Evolutionary conservation across 2,113 vertebrate species (phyloP), one percentile per base, ranked within the genome.

Genomic region (Zosterops hypoxanthus): DNA sequence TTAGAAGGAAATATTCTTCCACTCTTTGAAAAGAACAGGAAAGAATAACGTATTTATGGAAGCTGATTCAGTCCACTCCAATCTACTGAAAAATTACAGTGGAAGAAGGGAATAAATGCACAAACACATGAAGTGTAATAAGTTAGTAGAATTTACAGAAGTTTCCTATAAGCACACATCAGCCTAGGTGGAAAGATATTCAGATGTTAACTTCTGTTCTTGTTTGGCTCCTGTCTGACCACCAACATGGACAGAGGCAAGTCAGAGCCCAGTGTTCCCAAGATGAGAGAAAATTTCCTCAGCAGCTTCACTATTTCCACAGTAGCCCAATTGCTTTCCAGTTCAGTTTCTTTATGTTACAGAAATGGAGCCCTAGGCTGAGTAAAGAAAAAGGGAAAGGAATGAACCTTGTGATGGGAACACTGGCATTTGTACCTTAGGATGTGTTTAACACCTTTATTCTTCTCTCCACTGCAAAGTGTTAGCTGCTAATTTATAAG

Each of bases 221-320:
- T 63, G 7, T 36, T 41, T 65, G 39, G 2, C 39, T 80, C 8
- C 24, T 55, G 7, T 8, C 26, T 72, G 55, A 25, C 9, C 49
- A 59, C 59, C 24, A 57, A 16, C 23, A 57, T 0, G 0, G 8
- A 60, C 29, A 59, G 29, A 66, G 21, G 29, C 14, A 59, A 59
- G 75, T 46, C 17, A 88, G n/a, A 69, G 8, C 6, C 7, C n/a
- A 4, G 25, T 22, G 20, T 49, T 72, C 15, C 21, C n/a, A 75
- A 63, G 33, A 10, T 50, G 42, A 31, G 24, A 39, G 17, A 33
- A 95, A 76, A 83, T 47, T 34, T 86, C 44, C 34, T 88, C 1
- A 6, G 4, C 56, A 66, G 12, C 7, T 7, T 36, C 65, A 33
- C 26, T 56, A 16, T 42, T 88, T 90, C 22, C 46, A 33, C 20